Conservation (phyloP, 2,797 vertebrate species). For the Peromyscus aztecus region DNA sequence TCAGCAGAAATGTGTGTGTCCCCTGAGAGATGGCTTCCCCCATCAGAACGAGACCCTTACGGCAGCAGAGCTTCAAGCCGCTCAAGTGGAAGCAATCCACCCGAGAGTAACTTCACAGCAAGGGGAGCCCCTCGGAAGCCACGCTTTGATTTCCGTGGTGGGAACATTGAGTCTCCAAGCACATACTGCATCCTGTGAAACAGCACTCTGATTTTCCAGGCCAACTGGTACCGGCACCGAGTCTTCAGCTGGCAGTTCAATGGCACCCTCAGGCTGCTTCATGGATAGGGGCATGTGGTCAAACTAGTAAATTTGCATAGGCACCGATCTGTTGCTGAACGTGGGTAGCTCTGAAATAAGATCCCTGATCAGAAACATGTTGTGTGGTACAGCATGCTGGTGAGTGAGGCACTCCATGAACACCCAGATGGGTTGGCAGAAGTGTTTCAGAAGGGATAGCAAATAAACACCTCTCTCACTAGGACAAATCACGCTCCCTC, state of each 20-base stretch:
- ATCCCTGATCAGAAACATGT: neutral
- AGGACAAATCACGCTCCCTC: neutral
- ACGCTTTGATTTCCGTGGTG: neutral
- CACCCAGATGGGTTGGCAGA: slow-evolving; percentile 49
- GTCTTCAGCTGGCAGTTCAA: neutral
- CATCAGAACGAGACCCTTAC: neutral
- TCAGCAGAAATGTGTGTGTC: neutral
- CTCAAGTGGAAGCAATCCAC: neutral
- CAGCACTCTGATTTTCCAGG: neutral
- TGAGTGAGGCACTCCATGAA: neutral
- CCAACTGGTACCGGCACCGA: neutral
- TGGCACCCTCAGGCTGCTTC: neutral
- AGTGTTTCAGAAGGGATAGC: slow-evolving; percentile 17
- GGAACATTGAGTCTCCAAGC: neutral
- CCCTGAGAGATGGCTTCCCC: neutral
- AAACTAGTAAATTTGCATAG: neutral
- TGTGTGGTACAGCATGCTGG: neutral
- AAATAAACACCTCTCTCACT: neutral
- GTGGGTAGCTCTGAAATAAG: neutral
- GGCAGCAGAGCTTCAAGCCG: neutral
- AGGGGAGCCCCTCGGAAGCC: neutral
- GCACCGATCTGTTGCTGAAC: neutral
- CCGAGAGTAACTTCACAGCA: neutral
- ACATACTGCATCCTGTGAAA: neutral
- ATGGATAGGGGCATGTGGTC: too few species aligned